Percentiles rank a stretch among this genome's conserved stretches.
phyloP scores from a whole-genome alignment of 2,113 vertebrate genomes.

The Microtus montanus region DNA sequence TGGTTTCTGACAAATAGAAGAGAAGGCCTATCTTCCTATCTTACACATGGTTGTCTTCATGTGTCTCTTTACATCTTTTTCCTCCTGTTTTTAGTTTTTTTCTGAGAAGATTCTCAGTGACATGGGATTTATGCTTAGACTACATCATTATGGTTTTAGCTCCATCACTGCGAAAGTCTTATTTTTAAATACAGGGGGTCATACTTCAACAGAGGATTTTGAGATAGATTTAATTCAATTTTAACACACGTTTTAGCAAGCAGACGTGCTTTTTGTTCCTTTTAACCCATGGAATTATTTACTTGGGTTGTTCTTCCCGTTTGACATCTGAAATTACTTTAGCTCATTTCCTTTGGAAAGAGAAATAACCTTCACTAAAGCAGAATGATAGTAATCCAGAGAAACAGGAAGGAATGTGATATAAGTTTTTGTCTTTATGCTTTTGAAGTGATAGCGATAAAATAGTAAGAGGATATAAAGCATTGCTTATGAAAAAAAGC shows the following conservation, averaged over 20 bases:
- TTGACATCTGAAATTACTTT: conserved; percentile 10
- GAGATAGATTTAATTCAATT: not conserved
- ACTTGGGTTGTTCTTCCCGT: not conserved
- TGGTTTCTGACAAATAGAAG: not conserved
- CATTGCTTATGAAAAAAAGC: not conserved
- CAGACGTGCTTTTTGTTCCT: not conserved
- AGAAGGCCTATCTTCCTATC: not conserved
- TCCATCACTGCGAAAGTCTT: not conserved
- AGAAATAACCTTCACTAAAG: not conserved
- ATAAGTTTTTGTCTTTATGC: not conserved
- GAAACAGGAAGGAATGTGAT: not conserved
- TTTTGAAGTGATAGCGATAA: not conserved
- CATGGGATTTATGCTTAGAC: fast-evolving
- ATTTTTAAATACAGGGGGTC: not conserved
- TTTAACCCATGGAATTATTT: not conserved
- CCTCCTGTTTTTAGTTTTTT: not conserved
- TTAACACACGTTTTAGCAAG: not conserved
- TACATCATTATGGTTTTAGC: not conserved
- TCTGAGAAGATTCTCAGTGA: not conserved
- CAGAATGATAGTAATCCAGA: not conserved
- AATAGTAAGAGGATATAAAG: not conserved
- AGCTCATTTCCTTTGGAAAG: not conserved
- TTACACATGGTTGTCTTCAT: not conserved
- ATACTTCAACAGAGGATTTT: not conserved
- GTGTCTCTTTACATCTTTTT: not conserved